phyloP scores from a whole-genome alignment of 2,888 invertebrate genomes.

The Nematopogon swammerdamellus region DNA sequence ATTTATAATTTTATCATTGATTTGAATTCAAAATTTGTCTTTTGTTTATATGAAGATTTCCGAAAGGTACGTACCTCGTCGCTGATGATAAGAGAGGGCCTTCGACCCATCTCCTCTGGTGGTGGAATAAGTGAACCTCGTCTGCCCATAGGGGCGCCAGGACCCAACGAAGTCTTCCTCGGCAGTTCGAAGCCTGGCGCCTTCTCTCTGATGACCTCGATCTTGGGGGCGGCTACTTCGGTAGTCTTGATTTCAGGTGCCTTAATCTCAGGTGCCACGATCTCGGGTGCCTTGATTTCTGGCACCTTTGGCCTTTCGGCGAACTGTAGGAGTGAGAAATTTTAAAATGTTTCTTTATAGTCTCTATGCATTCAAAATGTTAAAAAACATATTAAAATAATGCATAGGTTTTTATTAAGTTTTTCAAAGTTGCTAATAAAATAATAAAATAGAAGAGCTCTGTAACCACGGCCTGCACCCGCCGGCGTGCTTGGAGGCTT shows the following conservation, averaged over 20 bases:
- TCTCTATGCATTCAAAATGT: too few relatives aligned
- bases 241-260: slow-evolving; percentile 59
- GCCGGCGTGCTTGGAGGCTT: too few relatives aligned
- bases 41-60: too few relatives aligned
- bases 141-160: slow-evolving; percentile 43
- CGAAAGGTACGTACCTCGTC: slow-evolving; percentile 75
- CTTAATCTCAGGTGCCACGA: slow-evolving; percentile 79
- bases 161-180: slow-evolving; percentile 73
- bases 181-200: slow-evolving; percentile 62
- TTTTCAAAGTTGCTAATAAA: too few relatives aligned
- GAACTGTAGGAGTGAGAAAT: slow-evolving; percentile 9
- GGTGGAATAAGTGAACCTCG: slow-evolving; percentile 88
- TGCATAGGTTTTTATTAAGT: too few relatives aligned
- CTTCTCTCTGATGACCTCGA: slow-evolving; percentile 82
- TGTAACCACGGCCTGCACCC: too few relatives aligned
- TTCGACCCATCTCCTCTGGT: slow-evolving; percentile 81
- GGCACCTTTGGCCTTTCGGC: slow-evolving; percentile 51
- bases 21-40: too few relatives aligned
- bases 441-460: too few relatives aligned
- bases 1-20: too few relatives aligned
- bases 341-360: too few relatives aligned
- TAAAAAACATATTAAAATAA: too few relatives aligned
- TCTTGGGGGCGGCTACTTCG: slow-evolving; percentile 68
- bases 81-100: slow-evolving; percentile 88
- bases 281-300: slow-evolving; percentile 66